These are phyloP conservation scores for Characodon lateralis DNA, from an alignment of 2,797 vertebrate genomes.

Conservation along the genomic window DNA sequence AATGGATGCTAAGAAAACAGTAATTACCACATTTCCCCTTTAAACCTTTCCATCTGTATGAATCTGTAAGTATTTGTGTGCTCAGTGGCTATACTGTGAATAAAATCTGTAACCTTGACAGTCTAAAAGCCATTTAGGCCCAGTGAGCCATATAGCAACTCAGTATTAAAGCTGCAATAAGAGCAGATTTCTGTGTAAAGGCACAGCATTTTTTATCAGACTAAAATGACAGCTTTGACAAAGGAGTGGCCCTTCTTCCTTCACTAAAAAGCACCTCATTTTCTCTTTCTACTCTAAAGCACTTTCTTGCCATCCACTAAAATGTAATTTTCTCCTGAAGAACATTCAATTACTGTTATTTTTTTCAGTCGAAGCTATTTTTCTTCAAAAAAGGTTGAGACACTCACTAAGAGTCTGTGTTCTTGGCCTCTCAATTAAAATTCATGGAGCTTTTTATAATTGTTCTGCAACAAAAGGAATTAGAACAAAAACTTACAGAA, in stretches of 20 bases:
- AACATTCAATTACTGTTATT: background rate
- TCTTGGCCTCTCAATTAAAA: background rate
- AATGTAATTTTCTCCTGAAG: conserved; percentile 16
- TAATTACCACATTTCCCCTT: background rate
- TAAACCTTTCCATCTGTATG: background rate
- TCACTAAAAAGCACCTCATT: conserved; percentile 19
- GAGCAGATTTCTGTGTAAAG: conserved; percentile 30
- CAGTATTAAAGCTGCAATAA: conserved; percentile 27
- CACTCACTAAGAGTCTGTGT: background rate
- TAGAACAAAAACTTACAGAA: background rate
- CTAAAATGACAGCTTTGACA: conserved; percentile 26
- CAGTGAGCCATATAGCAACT: conserved; percentile 14
- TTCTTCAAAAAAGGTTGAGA: background rate
- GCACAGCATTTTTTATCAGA: conserved; percentile 25
- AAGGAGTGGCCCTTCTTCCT: conserved; percentile 10
- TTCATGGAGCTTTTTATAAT: background rate
- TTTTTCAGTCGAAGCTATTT: background rate
- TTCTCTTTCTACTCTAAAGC: conserved; percentile 12
- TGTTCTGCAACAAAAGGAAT: background rate
- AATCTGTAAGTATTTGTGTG: conserved; percentile 15
- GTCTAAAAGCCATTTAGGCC: conserved; percentile 31
- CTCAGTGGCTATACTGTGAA: conserved; percentile 10
- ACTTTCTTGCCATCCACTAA: background rate
- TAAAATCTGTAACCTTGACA: conserved; percentile 37
- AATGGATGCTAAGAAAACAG: background rate